Percentiles rank a stretch among this genome's conserved stretches.
Evolutionary conservation across 1,140 invertebrate genomes (phyloP).

Genomic region (Eupristina koningsbergeri): DNA sequence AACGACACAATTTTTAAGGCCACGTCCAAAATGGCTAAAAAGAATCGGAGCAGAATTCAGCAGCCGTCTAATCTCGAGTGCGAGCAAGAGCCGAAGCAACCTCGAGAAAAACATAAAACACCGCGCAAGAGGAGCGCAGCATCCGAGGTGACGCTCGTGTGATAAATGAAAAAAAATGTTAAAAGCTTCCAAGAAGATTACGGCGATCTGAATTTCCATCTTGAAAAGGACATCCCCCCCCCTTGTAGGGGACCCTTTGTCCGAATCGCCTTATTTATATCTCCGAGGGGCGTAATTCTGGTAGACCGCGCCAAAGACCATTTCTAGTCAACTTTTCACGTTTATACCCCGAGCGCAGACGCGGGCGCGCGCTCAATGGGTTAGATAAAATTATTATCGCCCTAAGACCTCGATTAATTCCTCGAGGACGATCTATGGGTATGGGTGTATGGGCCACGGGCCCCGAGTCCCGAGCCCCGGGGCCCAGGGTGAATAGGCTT

Average conservation of each 20-base stretch:
- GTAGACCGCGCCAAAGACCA: not conserved
- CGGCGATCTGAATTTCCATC: not conserved
- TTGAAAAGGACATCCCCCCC: not conserved
- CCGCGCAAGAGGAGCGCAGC: not conserved
- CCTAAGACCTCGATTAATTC: conserved; percentile 71
- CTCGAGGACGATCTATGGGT: conserved; percentile 51
- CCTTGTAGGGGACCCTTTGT: not conserved
- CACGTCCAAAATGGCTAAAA: not conserved
- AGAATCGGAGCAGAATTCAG: not conserved
- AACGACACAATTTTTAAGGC: not conserved
- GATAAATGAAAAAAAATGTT: not conserved
- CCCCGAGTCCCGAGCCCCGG: conserved; percentile 61
- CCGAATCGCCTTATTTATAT: not conserved
- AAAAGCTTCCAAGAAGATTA: conserved; percentile 12
- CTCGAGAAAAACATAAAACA: not conserved
- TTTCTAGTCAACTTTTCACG: conserved; percentile 15
- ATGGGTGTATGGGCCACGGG: not conserved
- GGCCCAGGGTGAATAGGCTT: conserved; percentile 64
- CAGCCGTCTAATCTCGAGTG: conserved; percentile 4
- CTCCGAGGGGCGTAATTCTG: conserved; percentile 23
- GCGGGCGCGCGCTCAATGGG: not conserved
- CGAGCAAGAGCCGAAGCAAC: not conserved
- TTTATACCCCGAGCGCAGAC: not conserved
- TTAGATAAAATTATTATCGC: conserved; percentile 66
- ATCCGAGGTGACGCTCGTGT: not conserved